Evolutionary conservation across 2,113 vertebrate genomes (phyloP), one percentile per base, ranked within the genome.

Genomic region (Indicator indicator): DNA sequence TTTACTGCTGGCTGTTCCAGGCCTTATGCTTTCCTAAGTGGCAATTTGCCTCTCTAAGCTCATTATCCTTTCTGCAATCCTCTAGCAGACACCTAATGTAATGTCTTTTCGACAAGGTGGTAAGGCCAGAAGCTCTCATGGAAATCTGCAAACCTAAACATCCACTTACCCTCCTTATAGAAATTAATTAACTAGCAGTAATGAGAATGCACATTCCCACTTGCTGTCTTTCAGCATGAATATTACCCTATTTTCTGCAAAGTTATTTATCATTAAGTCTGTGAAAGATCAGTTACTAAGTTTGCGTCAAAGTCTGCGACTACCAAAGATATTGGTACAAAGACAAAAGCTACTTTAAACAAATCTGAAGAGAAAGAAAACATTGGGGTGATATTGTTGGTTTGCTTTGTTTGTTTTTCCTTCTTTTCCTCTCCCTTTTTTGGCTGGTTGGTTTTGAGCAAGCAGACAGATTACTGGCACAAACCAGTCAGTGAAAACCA

Each of bases 371-470:
- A 55, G 19, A 76, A 84, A 69, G 24, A 52, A 3, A 63, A 56
- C 7, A 2, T 3, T 3, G 5, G 8, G 1, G 2, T 2, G 50
- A 13, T 52, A 12, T 52, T 52, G 50, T 52, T 52, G 50, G 12
- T 12, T 52, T 52, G 50, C 23, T 50, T 50, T 23, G 10, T 24
- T 52, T 32, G 64, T 8, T 14, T 2, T 2, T 42, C 6, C 26
- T 32, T 32, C 12, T 30, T 42, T 42, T 19, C 27, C 27, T 18
- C 3, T 4, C 58, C 24, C 54, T 23, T 38, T 62, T 75, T 48
- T 67, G 19, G 6, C 36, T 46, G 5, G 7, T 62, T 83, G 11
- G 26, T 69, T 94, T 71, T n/a, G 27, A 69, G 83, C 13, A 62
- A 81, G 52, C 36, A 85, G 60, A 46, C 28, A 62, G 28, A 24